These are phyloP conservation scores for Lordiphosa stackelbergi DNA, from an alignment of 1,140 invertebrate genomes.

Conservation along the genomic window DNA sequence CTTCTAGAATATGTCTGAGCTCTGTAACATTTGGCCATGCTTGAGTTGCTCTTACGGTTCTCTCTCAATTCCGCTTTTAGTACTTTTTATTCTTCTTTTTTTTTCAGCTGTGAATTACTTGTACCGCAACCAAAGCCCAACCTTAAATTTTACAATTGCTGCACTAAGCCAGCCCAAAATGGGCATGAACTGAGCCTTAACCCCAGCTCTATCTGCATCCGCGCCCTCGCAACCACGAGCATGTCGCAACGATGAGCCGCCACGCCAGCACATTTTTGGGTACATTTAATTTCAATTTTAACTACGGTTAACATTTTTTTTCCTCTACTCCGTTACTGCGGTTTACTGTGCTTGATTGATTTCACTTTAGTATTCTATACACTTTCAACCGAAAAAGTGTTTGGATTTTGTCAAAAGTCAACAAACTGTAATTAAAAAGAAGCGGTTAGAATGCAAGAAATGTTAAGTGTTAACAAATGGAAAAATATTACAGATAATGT, in stretches of 20 bases:
- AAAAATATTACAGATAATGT: too few relatives aligned
- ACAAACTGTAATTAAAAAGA: too few relatives aligned
- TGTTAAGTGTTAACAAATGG: too few relatives aligned
- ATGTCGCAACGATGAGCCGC: slow-evolving; percentile 44
- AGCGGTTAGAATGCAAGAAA: too few relatives aligned
- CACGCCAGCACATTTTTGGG: slow-evolving; percentile 5
- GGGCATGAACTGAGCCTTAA: slow-evolving; percentile 39
- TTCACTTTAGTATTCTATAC: slow-evolving; percentile 11
- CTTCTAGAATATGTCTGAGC: slow-evolving; percentile 46
- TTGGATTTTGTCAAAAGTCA: not conserved
- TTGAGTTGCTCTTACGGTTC: slow-evolving; percentile 55
- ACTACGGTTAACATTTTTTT: slow-evolving; percentile 8
- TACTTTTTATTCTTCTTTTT: slow-evolving; percentile 31
- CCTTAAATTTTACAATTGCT: slow-evolving; percentile 24
- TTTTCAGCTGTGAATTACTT: slow-evolving; percentile 51
- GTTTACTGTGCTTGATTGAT: slow-evolving; percentile 24
- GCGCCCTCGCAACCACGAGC: slow-evolving; percentile 19
- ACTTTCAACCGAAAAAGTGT: slow-evolving; percentile 1
- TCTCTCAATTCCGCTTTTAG: slow-evolving; percentile 28
- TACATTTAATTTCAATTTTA: slow-evolving; percentile 38
- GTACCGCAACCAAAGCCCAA: slow-evolving; percentile 42
- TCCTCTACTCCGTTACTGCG: not conserved
- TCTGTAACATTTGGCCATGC: slow-evolving; percentile 44
- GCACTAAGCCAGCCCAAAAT: not conserved
- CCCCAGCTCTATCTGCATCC: slow-evolving; percentile 9